Percentiles rank a stretch among this genome's conserved stretches.
These are phyloP conservation scores for Allolobophora icterica DNA, from an alignment of 2,888 invertebrate species.

Conservation along the genomic window DNA sequence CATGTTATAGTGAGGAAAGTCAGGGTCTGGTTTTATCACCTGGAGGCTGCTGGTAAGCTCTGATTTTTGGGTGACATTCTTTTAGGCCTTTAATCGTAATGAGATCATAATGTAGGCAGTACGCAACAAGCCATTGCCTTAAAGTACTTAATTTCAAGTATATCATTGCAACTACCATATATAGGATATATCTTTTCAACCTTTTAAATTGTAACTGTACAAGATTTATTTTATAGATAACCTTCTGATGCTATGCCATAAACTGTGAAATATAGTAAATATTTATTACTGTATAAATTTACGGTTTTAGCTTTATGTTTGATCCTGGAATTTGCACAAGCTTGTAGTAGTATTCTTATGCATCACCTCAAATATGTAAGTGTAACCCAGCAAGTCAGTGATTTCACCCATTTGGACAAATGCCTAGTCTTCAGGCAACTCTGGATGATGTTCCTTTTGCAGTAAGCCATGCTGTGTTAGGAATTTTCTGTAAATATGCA, in stretches of 20 bases:
- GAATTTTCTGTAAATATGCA: constrained; percentile 23
- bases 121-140: not conserved
- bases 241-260: too few species aligned
- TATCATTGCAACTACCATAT: not conserved
- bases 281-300: not conserved
- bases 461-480: not conserved
- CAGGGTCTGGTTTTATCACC: not conserved
- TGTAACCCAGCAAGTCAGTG: constrained; percentile 3
- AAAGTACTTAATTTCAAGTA: not conserved
- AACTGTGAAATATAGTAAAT: not conserved
- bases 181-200: not conserved
- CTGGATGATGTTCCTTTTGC: not conserved
- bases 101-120: not conserved
- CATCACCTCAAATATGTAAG: not conserved
- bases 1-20: not conserved
- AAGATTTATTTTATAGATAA: too few species aligned
- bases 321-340: constrained; percentile 9
- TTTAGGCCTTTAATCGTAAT: not conserved
- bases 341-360: not conserved
- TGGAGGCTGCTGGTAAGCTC: not conserved
- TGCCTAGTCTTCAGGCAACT: not conserved
- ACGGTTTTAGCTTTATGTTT: constrained; percentile 11
- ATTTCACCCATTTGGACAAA: not conserved
- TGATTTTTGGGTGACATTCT: not conserved
- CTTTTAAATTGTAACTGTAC: too few species aligned